A percentile compares a stretch with the other conserved stretches of the same genome.
phyloP scores from a whole-genome alignment of 92 coral and sea anemone species.

The Desmophyllum pertusum region DNA sequence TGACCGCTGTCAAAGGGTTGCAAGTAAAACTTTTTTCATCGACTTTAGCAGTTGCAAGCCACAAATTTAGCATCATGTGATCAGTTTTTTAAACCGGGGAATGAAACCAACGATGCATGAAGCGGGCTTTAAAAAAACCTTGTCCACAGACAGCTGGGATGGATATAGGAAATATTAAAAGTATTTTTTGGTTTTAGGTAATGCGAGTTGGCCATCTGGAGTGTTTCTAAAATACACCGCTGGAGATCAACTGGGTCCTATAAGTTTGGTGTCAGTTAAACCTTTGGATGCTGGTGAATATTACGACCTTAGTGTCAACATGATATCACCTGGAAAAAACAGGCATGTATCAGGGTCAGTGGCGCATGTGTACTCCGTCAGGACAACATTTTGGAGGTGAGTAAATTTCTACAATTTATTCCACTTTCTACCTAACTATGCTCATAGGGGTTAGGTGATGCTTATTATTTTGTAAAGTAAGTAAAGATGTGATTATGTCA shows the following conservation, averaged over 20 bases:
- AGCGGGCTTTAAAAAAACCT: too few species aligned
- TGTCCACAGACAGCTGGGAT: neutral
- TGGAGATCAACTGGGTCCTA: slow-evolving; percentile 93
- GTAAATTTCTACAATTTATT: too few species aligned
- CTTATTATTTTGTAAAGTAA: too few species aligned
- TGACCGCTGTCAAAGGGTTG: too few species aligned
- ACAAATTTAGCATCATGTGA: too few species aligned
- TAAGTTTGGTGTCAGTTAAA: slow-evolving; percentile 72
- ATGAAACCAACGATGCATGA: too few species aligned
- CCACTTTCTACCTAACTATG: too few species aligned
- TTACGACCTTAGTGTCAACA: slow-evolving; percentile 85
- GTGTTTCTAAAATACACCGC: slow-evolving; percentile 86
- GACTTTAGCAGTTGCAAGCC: too few species aligned
- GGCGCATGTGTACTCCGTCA: slow-evolving; percentile 97
- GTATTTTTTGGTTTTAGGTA: slow-evolving; percentile 35
- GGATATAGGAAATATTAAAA: neutral
- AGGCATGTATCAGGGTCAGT: slow-evolving; percentile 96
- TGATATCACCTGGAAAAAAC: slow-evolving; percentile 84
- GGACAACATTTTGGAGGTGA: slow-evolving; percentile 98
- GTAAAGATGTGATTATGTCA: too few species aligned
- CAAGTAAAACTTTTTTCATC: too few species aligned
- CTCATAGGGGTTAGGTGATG: too few species aligned
- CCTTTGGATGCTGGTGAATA: slow-evolving; percentile 76
- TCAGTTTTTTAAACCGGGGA: too few species aligned
- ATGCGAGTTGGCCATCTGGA: slow-evolving; percentile 78